Percentiles rank a stretch among this genome's conserved stretches.
Evolutionary conservation across 2,888 invertebrate genomes (phyloP).

Genomic region (Homarus gammarus): DNA sequence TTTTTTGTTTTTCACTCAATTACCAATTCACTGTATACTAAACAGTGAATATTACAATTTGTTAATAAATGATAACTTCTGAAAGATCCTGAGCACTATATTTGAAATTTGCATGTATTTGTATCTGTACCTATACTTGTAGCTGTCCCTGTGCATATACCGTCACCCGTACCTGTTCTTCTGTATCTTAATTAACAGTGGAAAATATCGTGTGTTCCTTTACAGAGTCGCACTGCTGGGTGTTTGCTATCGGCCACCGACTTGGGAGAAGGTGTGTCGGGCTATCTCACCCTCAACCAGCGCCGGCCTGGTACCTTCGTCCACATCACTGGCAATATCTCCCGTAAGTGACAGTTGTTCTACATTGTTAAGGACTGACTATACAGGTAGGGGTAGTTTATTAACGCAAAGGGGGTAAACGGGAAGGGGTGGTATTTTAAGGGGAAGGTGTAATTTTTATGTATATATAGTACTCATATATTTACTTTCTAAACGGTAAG

Average conservation of each 20-base stretch:
- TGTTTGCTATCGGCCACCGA: slow-evolving; percentile 5
- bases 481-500: too few relatives aligned
- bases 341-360: slow-evolving; percentile 1
- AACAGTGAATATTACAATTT: too few relatives aligned
- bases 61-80: too few relatives aligned
- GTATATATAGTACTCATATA: too few relatives aligned
- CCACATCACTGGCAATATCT: slow-evolving; percentile 35
- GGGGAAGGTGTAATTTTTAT: too few relatives aligned
- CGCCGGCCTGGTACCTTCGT: neutral
- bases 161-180: too few relatives aligned
- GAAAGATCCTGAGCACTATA: too few relatives aligned
- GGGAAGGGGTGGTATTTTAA: neutral
- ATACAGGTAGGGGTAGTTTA: neutral
- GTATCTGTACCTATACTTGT: neutral
- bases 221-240: slow-evolving; percentile 24
- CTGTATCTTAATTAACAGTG: too few relatives aligned
- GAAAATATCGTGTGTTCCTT: too few relatives aligned
- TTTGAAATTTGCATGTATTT: neutral
- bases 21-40: too few relatives aligned
- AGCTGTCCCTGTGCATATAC: neutral
- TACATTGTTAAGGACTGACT: neutral
- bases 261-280: neutral
- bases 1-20: too few relatives aligned
- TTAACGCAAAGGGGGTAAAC: neutral
- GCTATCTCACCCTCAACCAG: slow-evolving; percentile 7